phyloP scores from a whole-genome alignment of 2,113 vertebrate genomes.

The Petaurus breviceps region DNA sequence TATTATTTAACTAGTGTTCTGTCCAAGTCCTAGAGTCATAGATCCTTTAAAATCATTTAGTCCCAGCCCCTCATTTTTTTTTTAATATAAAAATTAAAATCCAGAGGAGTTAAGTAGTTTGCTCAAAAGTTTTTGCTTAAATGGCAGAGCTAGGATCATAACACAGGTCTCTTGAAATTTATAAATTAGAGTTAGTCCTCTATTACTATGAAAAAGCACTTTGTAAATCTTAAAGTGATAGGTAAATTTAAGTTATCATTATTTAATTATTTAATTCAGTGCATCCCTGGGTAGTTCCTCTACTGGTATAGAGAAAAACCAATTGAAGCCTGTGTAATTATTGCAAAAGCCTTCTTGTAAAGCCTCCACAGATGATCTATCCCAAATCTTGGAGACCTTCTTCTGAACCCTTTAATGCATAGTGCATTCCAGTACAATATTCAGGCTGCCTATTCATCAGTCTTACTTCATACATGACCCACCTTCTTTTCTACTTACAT shows the following conservation, averaged over 20 bases:
- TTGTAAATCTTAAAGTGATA: background rate
- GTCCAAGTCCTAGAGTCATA: background rate
- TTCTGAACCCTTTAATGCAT: background rate
- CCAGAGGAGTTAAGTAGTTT: background rate
- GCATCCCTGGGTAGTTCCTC: background rate
- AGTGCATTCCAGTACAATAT: background rate
- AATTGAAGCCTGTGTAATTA: background rate
- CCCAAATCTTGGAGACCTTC: background rate
- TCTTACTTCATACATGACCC: background rate
- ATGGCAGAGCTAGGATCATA: background rate
- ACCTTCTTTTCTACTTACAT: background rate
- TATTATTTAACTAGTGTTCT: slow-evolving; percentile 12
- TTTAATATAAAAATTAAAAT: background rate
- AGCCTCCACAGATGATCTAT: background rate
- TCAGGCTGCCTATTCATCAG: background rate
- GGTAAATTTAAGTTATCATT: background rate
- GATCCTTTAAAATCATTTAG: background rate
- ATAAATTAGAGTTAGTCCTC: background rate
- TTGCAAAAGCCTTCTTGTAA: background rate
- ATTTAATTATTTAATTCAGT: background rate
- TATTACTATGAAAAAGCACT: background rate
- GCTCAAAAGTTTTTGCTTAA: background rate
- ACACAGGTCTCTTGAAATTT: background rate
- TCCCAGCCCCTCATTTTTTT: background rate
- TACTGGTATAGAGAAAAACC: background rate